Conservation (phyloP, 1,140 invertebrate species). For the Agrypnia vestita region DNA sequence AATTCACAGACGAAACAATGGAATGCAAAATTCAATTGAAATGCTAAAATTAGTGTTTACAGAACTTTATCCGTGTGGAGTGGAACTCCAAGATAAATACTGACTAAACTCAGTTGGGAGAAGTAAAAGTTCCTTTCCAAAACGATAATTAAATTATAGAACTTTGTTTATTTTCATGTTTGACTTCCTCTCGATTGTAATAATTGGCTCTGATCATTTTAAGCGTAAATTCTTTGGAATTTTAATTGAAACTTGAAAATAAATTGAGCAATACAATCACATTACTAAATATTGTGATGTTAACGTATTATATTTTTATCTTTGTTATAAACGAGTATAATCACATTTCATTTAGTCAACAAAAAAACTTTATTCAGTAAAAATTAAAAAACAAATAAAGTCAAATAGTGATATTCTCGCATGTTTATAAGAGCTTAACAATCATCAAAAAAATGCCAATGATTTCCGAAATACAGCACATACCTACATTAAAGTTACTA, state of each 20-base stretch:
- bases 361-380: too few relatives aligned
- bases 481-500: too few relatives aligned
- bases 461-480: too few relatives aligned
- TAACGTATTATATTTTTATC: too few relatives aligned
- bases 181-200: slow-evolving; percentile 41
- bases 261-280: not conserved
- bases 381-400: too few relatives aligned
- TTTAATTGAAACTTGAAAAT: slow-evolving; percentile 6
- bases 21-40: slow-evolving; percentile 14
- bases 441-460: too few relatives aligned
- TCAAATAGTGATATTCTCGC: too few relatives aligned
- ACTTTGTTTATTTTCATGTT: slow-evolving; percentile 47
- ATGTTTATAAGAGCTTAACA: too few relatives aligned
- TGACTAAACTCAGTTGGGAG: slow-evolving; percentile 32
- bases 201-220: slow-evolving; percentile 24
- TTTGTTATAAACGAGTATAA: too few relatives aligned
- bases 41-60: slow-evolving; percentile 26
- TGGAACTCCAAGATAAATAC: slow-evolving; percentile 46
- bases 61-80: not conserved
- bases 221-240: slow-evolving; percentile 36
- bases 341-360: too few relatives aligned
- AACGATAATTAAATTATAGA: slow-evolving; percentile 48
- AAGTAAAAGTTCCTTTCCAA: slow-evolving; percentile 22
- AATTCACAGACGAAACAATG: not conserved
- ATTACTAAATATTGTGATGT: too few relatives aligned